Evolutionary conservation across 2,113 vertebrate species (phyloP), one percentile per base, ranked within the genome.

Genomic region (Epinephelus cyanopodus): DNA sequence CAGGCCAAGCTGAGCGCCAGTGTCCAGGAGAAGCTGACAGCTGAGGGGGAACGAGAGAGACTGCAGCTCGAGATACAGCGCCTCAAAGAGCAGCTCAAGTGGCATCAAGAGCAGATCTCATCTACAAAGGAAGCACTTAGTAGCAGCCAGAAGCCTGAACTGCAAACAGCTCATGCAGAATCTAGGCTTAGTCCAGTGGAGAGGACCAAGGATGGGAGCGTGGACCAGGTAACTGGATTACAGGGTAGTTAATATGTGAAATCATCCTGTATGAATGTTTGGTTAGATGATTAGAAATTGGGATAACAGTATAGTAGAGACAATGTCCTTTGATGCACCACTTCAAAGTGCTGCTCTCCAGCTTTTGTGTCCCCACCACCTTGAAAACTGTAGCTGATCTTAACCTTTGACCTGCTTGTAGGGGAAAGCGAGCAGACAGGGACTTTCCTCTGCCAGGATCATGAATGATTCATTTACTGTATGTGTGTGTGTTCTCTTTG

Each of bases 1-100:
- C 96, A 96, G 88, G 91, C 94, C 61, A 92, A 95, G 80, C 90
- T 96, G 50, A 95, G 93, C 52, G 83, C 90, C 68, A 90, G 81
- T 77, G 84, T 87, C 54, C 93, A 95, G 85, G 95, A 96, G 79
- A 95, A 93, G 80, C 81, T 79, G 50, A 81, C 72, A 17, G 82
- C 94, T 8, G 89, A 95, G 81, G 95, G 95, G 45, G 94, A 97
- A 75, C 92, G 85, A 58, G 92, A 95, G 37, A 90, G 91, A 71
- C 92, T 96, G 53, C 87, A 90, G n/a, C 67, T 85, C 8, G 94
- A 96, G 10, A 33, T 89, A 6, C 88, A 85, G 72, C 78, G n/a
- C 4, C 62, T 92, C 27, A 84, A 78, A 48, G 89, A 94, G 57
- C 94, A 92, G 70, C 82, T 94, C 5, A 54, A 89, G 79, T 71